phyloP scores from a whole-genome alignment of 2,797 vertebrate species.

The Sebastes diaconus region DNA sequence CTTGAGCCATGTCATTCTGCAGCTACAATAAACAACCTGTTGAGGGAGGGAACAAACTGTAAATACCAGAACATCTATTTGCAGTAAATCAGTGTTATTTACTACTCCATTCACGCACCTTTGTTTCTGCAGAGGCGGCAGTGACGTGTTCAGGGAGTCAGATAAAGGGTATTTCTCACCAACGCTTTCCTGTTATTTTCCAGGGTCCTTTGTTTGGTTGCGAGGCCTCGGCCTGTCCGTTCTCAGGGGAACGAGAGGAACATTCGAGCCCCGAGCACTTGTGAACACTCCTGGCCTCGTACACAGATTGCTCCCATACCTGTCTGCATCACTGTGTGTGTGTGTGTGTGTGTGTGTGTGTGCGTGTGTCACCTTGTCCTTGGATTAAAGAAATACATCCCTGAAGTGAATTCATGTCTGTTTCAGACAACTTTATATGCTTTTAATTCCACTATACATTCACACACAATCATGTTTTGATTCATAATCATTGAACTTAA shows the following conservation, averaged over 20 bases:
- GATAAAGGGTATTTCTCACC: constrained; percentile 99
- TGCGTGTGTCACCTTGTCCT: constrained; percentile 39
- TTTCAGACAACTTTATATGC: background rate
- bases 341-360: background rate
- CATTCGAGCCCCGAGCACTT: constrained; percentile 57
- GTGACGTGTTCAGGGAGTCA: constrained; percentile 98
- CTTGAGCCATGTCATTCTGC: constrained; percentile 81
- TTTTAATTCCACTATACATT: background rate
- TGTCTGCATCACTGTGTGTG: constrained; percentile 23
- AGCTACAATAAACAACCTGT: constrained; percentile 90
- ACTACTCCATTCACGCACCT: constrained; percentile 92
- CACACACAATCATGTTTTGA: background rate
- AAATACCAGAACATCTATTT: constrained; percentile 90
- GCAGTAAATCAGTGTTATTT: constrained; percentile 97
- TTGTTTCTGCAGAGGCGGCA: constrained; percentile 90
- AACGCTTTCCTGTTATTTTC: constrained; percentile 99
- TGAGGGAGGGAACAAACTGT: constrained; percentile 85
- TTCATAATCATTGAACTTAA: background rate
- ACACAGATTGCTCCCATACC: constrained; percentile 55
- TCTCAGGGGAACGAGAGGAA: constrained; percentile 94
- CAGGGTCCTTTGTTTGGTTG: constrained; percentile 95
- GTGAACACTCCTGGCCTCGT: constrained; percentile 37
- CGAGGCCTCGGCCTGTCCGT: constrained; percentile 87
- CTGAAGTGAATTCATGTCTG: background rate
- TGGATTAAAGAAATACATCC: constrained; percentile 9